phyloP scores from a whole-genome alignment of 2,113 vertebrate genomes.

The Triplophysa siluroides region DNA sequence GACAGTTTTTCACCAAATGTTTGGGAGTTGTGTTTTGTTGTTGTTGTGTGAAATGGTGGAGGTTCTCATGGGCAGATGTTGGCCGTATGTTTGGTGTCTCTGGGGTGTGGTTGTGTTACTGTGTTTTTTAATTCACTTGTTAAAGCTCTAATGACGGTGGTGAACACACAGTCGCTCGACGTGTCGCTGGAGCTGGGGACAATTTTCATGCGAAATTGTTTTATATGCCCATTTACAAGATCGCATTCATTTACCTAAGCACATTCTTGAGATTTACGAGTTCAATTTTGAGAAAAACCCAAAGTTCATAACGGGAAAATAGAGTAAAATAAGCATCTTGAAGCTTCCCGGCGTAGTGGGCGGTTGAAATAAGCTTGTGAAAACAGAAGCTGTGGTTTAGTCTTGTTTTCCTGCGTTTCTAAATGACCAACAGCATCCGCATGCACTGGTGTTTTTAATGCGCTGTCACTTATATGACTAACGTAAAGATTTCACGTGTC shows the following conservation, averaged over 20 bases:
- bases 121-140: constrained; percentile 57
- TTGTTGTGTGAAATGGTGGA: no score
- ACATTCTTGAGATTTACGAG: constrained; percentile 72
- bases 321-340: constrained; percentile 53
- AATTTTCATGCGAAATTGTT: constrained; percentile 50
- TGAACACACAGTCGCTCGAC: constrained; percentile 22
- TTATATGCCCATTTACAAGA: constrained; percentile 56
- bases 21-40: no score
- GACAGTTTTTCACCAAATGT: no score
- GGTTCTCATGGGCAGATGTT: constrained; percentile 42
- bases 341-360: constrained; percentile 68
- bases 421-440: constrained; percentile 73
- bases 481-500: constrained; percentile 49
- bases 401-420: constrained; percentile 74
- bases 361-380: constrained; percentile 56
- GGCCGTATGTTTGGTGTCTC: constrained; percentile 37
- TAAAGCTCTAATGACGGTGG: constrained; percentile 53
- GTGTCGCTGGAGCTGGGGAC: constrained; percentile 44
- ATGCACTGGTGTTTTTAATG: constrained; percentile 71
- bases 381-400: constrained; percentile 70
- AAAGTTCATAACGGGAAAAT: constrained; percentile 62
- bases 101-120: constrained; percentile 53
- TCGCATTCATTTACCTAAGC: constrained; percentile 65
- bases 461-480: constrained; percentile 57
- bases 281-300: constrained; percentile 57